Conservation (phyloP, 2,888 invertebrate species). For the Amiota communis region DNA sequence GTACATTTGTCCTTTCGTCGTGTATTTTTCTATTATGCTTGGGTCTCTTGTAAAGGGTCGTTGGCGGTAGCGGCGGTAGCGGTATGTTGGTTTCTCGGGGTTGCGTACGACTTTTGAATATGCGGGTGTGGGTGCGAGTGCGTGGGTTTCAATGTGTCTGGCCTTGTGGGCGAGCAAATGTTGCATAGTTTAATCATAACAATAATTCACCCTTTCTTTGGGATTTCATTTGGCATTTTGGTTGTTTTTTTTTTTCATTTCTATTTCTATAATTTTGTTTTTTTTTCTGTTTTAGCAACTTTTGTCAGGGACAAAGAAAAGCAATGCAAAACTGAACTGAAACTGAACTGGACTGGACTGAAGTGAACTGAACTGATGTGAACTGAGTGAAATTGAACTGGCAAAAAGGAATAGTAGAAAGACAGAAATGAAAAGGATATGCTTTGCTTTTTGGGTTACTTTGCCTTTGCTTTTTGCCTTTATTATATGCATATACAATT, state of each 20-base stretch:
- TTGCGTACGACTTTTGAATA: neutral
- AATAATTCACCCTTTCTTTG: slow-evolving; percentile 65
- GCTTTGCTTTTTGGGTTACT: neutral
- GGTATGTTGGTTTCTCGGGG: neutral
- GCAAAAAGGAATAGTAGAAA: neutral
- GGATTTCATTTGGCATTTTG: slow-evolving; percentile 44
- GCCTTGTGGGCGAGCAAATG: slow-evolving; percentile 36
- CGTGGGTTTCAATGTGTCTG: slow-evolving; percentile 19
- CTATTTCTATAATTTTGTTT: slow-evolving; percentile 21
- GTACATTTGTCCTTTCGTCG: neutral
- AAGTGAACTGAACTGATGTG: slow-evolving; percentile 7
- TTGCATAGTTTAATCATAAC: slow-evolving; percentile 57
- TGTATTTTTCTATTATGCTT: too few relatives aligned
- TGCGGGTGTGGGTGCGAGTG: slow-evolving; percentile 32
- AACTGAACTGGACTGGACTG: neutral
- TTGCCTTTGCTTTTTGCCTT: slow-evolving; percentile 20
- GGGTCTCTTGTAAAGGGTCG: neutral
- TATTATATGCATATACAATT: neutral
- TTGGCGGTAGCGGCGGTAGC: neutral
- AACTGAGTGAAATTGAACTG: slow-evolving; percentile 18
- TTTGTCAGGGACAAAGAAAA: neutral
- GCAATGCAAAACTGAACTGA: too few relatives aligned
- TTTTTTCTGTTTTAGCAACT: slow-evolving; percentile 20
- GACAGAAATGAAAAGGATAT: too few relatives aligned
- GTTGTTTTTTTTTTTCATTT: slow-evolving; percentile 30